These are phyloP conservation scores for Drosophila hamatofila DNA, from an alignment of 2,888 invertebrate species.

Conservation along the genomic window DNA sequence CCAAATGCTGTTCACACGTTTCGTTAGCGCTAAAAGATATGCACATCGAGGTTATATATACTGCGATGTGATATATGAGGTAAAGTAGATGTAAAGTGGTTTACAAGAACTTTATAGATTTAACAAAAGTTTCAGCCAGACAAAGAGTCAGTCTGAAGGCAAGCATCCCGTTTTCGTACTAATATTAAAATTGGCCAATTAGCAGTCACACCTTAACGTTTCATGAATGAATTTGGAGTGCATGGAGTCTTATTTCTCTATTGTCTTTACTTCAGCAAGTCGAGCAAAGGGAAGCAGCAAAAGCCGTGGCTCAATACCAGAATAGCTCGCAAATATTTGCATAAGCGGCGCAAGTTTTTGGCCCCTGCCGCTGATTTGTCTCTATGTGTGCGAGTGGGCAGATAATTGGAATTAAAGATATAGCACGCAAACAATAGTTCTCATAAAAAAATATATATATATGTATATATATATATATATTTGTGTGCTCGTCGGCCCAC, in stretches of 20 bases:
- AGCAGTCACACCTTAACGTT: conserved; percentile 37
- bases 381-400: conserved; percentile 18
- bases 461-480: no score
- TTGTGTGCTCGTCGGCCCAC: conserved; percentile 40
- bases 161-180: conserved; percentile 5
- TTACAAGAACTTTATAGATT: not conserved
- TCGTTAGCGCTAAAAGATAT: conserved; percentile 34
- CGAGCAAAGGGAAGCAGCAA: conserved; percentile 25
- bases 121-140: not conserved
- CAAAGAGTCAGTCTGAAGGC: not conserved
- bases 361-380: conserved; percentile 29
- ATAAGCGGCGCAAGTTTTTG: conserved; percentile 26
- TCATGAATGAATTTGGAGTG: conserved; percentile 60
- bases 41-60: conserved; percentile 3
- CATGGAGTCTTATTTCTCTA: conserved; percentile 22
- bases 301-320: conserved; percentile 19
- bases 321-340: conserved; percentile 47
- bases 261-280: conserved; percentile 30
- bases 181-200: conserved; percentile 30
- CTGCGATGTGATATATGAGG: conserved; percentile 4
- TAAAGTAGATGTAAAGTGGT: not conserved
- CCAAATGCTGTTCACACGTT: conserved; percentile 64
- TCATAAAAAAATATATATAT: conserved; percentile 18
- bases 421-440: conserved; percentile 48
- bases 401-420: conserved; percentile 77